These are phyloP conservation scores for Abramis brama DNA, from an alignment of 2,113 vertebrate species.

Conservation along the genomic window DNA sequence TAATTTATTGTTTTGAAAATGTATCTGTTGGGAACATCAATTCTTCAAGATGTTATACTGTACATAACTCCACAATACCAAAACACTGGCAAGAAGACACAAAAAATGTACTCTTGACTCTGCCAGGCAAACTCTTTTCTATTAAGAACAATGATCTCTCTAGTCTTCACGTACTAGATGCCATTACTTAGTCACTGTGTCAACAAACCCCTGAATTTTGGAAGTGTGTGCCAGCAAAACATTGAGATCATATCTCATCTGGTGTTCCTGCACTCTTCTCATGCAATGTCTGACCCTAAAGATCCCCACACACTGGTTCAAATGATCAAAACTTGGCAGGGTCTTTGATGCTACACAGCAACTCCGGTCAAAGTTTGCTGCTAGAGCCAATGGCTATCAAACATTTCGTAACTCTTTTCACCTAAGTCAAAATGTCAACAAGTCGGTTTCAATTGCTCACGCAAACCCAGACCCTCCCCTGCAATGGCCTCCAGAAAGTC, in stretches of 20 bases:
- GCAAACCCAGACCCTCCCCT: conserved; percentile 45
- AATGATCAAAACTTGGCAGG: conserved; percentile 63
- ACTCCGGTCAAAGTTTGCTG: conserved; percentile 69
- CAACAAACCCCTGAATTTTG: conserved; percentile 21
- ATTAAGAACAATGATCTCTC: background rate
- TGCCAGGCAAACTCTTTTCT: background rate
- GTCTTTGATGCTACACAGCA: conserved; percentile 54
- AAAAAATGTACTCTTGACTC: background rate
- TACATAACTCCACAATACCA: no score
- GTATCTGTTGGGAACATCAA: background rate
- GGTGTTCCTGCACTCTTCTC: conserved; percentile 55
- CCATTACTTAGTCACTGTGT: conserved; percentile 12
- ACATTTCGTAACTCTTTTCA: conserved; percentile 68
- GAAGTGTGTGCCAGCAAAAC: conserved; percentile 51
- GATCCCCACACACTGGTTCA: conserved; percentile 57
- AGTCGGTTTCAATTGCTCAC: conserved; percentile 64
- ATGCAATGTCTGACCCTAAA: conserved; percentile 49
- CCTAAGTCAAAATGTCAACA: conserved; percentile 67
- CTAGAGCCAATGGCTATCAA: conserved; percentile 60
- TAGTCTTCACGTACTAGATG: background rate
- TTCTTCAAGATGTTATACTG: background rate
- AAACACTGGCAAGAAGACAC: background rate
- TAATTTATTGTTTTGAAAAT: background rate
- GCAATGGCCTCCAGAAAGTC: conserved; percentile 38
- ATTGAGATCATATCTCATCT: conserved; percentile 60